These are phyloP conservation scores for Malurus leucopterus DNA, from an alignment of 2,797 vertebrate species.

Conservation along the genomic window DNA sequence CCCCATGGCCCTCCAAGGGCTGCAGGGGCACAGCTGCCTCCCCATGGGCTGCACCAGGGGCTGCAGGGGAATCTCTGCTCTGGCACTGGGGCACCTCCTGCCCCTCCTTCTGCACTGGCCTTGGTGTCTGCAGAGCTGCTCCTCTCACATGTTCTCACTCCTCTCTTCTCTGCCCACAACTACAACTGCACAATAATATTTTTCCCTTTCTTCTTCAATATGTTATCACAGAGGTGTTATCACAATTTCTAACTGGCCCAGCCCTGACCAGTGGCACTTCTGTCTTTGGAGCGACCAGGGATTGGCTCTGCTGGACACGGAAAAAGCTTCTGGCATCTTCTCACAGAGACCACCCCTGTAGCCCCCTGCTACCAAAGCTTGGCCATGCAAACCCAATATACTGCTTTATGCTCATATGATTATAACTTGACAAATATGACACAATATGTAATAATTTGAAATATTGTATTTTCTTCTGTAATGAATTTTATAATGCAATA, in stretches of 20 bases:
- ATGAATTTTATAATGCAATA: neutral
- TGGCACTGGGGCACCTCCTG: rapidly evolving
- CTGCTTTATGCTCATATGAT: neutral
- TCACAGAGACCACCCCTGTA: neutral
- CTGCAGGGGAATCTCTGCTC: neutral
- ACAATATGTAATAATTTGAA: neutral
- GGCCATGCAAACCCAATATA: neutral
- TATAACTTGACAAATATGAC: neutral
- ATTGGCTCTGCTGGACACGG: neutral
- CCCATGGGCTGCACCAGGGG: rapidly evolving
- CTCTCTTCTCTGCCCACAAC: neutral
- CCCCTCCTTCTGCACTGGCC: neutral
- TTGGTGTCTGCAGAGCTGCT: neutral
- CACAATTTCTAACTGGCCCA: neutral
- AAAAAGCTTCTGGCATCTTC: neutral
- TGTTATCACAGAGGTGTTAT: rapidly evolving
- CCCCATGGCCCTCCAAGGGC: rapidly evolving
- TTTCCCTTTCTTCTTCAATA: neutral
- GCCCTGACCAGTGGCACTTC: rapidly evolving
- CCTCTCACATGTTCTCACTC: neutral
- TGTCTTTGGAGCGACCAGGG: neutral
- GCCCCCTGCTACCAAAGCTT: neutral
- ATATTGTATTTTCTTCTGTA: too few relatives aligned
- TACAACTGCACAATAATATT: neutral
- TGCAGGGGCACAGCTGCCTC: neutral